Percentiles rank a stretch among this genome's conserved stretches.
Conservation (phyloP, 92 coral and sea anemone species). For the Scolanthus callimorphus region DNA sequence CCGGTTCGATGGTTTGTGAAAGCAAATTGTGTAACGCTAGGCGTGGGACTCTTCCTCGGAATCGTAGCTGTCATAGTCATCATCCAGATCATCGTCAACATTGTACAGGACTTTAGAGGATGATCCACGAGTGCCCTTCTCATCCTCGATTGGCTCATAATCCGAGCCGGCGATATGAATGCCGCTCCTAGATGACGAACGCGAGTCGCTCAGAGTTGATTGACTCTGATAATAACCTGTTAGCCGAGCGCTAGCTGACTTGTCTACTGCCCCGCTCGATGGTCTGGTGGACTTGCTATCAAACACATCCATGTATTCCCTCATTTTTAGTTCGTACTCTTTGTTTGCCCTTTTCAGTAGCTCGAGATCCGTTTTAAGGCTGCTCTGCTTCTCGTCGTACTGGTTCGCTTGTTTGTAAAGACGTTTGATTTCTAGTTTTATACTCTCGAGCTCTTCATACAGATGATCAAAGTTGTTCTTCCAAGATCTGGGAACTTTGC, state of each 20-base stretch:
- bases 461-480: constrained; percentile 7
- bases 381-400: constrained; percentile 14
- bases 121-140: too few relatives aligned
- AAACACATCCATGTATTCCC: constrained; percentile 23
- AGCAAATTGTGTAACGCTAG: too few relatives aligned
- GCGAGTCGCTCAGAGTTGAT: neutral
- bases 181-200: constrained; percentile 22
- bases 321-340: constrained; percentile 24
- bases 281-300: neutral
- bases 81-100: too few relatives aligned
- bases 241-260: neutral
- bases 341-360: constrained; percentile 26
- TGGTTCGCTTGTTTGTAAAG: constrained; percentile 21
- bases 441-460: constrained; percentile 14
- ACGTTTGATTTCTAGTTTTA: constrained; percentile 10
- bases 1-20: too few relatives aligned
- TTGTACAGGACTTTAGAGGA: too few relatives aligned
- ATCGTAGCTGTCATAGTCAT: too few relatives aligned
- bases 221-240: neutral
- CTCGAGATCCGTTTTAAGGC: constrained; percentile 11
- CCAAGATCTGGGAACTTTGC: too few relatives aligned
- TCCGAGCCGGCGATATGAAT: constrained; percentile 2
- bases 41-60: too few relatives aligned
- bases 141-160: constrained; percentile 5
- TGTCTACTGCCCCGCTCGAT: neutral